These are phyloP conservation scores for Colaptes auratus DNA, from an alignment of 2,113 vertebrate species.

Conservation along the genomic window DNA sequence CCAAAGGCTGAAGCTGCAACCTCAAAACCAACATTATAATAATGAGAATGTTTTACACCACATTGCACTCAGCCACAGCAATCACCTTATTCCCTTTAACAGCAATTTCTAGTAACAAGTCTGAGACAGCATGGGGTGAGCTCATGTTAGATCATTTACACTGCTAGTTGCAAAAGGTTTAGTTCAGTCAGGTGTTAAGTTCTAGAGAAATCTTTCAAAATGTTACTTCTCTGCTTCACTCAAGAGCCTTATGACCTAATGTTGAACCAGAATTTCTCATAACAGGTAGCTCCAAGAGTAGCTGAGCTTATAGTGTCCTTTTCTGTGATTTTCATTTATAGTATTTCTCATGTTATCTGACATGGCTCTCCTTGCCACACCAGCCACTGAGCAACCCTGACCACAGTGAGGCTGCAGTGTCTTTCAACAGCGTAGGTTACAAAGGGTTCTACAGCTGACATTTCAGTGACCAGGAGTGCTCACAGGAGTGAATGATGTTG, in stretches of 20 bases:
- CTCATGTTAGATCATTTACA: constrained; percentile 3
- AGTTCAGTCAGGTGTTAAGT: neutral
- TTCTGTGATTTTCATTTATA: neutral
- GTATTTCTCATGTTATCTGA: neutral
- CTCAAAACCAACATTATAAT: constrained; percentile 9
- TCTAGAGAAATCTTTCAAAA: neutral
- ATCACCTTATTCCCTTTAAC: constrained; percentile 8
- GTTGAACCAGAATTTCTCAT: neutral
- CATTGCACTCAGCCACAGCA: neutral
- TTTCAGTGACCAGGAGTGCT: accelerated
- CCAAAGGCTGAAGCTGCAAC: neutral
- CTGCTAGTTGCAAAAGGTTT: neutral
- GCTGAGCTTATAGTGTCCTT: neutral
- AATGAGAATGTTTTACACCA: constrained; percentile 19
- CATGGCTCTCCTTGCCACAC: accelerated
- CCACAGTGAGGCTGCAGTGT: neutral
- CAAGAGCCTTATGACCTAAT: neutral
- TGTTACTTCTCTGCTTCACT: neutral
- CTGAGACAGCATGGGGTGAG: neutral
- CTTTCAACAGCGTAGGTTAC: neutral
- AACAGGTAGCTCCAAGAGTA: neutral
- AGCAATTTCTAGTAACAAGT: neutral
- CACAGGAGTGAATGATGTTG: neutral
- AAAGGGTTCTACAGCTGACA: neutral
- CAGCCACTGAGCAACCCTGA: accelerated